Percentiles rank a stretch among this genome's conserved stretches.
Evolutionary conservation across 2,113 vertebrate genomes (phyloP).

Genomic region (Nematolebias whitei): DNA sequence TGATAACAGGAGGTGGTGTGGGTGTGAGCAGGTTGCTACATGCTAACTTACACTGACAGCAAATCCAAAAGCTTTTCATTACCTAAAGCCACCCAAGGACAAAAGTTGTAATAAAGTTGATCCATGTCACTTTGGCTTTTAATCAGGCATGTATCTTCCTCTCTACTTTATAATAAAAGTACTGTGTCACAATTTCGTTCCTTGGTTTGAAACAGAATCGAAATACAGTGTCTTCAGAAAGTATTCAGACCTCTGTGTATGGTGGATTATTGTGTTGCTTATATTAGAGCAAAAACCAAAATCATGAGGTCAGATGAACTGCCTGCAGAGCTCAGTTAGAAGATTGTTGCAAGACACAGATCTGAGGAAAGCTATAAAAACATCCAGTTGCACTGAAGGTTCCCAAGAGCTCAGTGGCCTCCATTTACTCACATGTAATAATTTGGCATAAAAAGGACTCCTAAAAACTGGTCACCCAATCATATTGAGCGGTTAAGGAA

Average conservation of each 20-base stretch:
- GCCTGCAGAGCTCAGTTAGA: no score
- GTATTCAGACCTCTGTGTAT: not conserved
- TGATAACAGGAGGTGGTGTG: slow-evolving; percentile 20
- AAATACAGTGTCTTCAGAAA: not conserved
- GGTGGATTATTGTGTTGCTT: no score
- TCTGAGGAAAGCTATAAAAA: no score
- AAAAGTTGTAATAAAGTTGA: not conserved
- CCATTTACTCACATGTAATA: no score
- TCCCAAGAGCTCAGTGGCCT: no score
- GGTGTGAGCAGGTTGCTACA: slow-evolving; percentile 16
- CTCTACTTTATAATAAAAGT: not conserved
- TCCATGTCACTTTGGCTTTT: not conserved
- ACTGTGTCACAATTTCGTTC: not conserved
- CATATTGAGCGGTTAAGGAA: no score
- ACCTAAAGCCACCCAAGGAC: slow-evolving; percentile 6
- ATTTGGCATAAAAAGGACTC: no score
- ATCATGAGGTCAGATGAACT: no score
- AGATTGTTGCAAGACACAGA: no score
- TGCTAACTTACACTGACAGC: slow-evolving; percentile 37
- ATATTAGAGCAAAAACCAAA: no score
- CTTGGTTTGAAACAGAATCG: not conserved
- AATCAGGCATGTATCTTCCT: not conserved
- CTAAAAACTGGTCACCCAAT: no score
- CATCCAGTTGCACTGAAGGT: no score
- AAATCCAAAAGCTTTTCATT: slow-evolving; percentile 22